phyloP scores from a whole-genome alignment of 1,140 invertebrate species.

The Bombus ignitus region DNA sequence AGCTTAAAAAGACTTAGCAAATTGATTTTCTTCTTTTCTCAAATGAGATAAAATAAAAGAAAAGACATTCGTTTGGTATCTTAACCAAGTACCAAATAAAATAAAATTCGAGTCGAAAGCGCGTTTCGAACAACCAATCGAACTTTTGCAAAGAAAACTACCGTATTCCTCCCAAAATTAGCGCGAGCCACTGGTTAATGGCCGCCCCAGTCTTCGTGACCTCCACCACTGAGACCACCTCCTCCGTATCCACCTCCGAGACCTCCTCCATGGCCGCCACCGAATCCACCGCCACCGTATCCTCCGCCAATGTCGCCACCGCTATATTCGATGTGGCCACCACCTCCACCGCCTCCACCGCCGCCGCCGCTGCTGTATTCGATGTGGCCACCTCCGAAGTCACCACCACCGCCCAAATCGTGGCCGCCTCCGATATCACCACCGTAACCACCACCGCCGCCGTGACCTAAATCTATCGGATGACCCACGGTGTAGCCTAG shows the following conservation, averaged over 20 bases:
- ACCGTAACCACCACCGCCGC: slow-evolving; percentile 37
- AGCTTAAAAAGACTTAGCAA: no score
- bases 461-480: slow-evolving; percentile 68
- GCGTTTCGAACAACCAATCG: neutral
- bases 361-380: slow-evolving; percentile 64
- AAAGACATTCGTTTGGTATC: no score
- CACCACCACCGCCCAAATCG: slow-evolving; percentile 44
- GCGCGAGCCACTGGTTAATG: slow-evolving; percentile 3
- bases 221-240: slow-evolving; percentile 66
- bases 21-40: neutral
- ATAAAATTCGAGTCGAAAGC: neutral
- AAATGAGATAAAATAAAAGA: neutral
- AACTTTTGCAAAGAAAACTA: slow-evolving; percentile 1
- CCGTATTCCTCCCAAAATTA: neutral
- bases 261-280: slow-evolving; percentile 22
- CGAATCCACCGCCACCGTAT: slow-evolving; percentile 29
- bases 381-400: slow-evolving; percentile 62
- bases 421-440: slow-evolving; percentile 65
- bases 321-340: slow-evolving; percentile 54
- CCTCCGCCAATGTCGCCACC: slow-evolving; percentile 48
- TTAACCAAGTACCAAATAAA: no score
- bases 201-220: slow-evolving; percentile 54
- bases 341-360: slow-evolving; percentile 41
- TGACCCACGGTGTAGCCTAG: slow-evolving; percentile 78
- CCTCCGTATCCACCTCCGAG: slow-evolving; percentile 39